Base-by-base conservation (phyloP, 1,140 invertebrate genomes). In the Ceratina japonica region DNA sequence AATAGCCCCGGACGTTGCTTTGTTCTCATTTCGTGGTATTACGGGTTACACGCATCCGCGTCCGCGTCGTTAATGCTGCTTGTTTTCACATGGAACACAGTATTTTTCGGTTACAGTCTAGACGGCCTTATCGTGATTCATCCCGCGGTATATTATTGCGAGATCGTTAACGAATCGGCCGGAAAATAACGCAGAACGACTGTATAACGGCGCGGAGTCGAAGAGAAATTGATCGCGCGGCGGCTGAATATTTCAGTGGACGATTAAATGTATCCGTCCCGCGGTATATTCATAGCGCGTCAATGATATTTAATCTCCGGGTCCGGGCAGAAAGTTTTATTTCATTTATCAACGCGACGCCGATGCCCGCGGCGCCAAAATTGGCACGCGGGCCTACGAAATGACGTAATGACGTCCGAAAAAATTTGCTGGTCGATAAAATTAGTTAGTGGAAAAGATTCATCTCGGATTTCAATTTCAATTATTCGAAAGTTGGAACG, bases 121-220 rank as follows among this genome's bases (percentile, higher is more conserved):
- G 22, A 61, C 61, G 8, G 58, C 62, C 71, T 85, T 85, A 82
- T 85, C 68, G 73, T 86, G 82, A 86, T 85, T 86, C 80, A 79
- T 82, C 49, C 52, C 0, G 49, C 13, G 54, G 44, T 2, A 20
- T 65, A 71, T 77, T 81, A 79, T 62, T 56, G 22, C 51, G 51
- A 27, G 37, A 80, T 80, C 51, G 58, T 13, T 62, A 70, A 3
- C n/a, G 61, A 58, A 84, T 85, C 75, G 79, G 70, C 61, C 13
- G 71, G 75, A 85, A 81, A 85, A 81, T 84, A 78, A 61, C 4
- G 22, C 58, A 13, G 61, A 75, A 68, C 62, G 72, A 44, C 24
- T 63, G 20, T 49, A 13, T 18, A 18, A 27, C 65, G 7, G 16
- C 0, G 44, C 65, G 7, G 16, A 0, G 44, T 24, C 44, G 8